phyloP scores from a whole-genome alignment of 2,797 vertebrate genomes.

The Pseudomugil tenellus region DNA sequence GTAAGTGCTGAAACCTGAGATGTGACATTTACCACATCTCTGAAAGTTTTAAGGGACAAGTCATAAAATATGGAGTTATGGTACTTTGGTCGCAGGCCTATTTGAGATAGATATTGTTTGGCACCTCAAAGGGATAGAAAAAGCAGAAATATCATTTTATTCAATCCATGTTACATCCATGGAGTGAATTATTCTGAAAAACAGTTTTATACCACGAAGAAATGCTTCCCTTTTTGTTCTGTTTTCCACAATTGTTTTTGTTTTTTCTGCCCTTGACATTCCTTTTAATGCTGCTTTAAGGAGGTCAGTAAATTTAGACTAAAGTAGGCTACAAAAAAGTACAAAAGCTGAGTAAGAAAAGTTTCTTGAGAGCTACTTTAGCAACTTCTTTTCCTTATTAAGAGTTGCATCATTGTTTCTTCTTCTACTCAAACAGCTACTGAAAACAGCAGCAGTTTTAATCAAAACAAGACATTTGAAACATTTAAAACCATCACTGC shows the following conservation, averaged over 20 bases:
- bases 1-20: slow-evolving; percentile 82
- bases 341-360: too few species aligned
- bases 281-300: background rate
- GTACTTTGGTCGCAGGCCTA: background rate
- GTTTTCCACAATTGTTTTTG: too few species aligned
- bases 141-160: slow-evolving; percentile 14
- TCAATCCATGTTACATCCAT: background rate
- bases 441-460: background rate
- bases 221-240: background rate
- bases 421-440: background rate
- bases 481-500: background rate
- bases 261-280: slow-evolving; percentile 1
- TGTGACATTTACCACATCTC: background rate
- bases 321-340: background rate
- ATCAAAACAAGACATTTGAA: background rate
- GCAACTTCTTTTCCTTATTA: background rate
- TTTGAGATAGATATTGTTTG: background rate
- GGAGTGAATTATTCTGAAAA: slow-evolving; percentile 1
- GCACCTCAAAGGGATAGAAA: background rate
- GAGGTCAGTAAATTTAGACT: background rate
- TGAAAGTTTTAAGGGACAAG: background rate
- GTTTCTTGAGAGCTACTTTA: background rate
- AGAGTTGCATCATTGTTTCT: background rate
- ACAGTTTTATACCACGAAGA: background rate
- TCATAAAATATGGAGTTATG: background rate